These are phyloP conservation scores for Apamea monoglypha DNA, from an alignment of 2,888 invertebrate species.

Conservation along the genomic window DNA sequence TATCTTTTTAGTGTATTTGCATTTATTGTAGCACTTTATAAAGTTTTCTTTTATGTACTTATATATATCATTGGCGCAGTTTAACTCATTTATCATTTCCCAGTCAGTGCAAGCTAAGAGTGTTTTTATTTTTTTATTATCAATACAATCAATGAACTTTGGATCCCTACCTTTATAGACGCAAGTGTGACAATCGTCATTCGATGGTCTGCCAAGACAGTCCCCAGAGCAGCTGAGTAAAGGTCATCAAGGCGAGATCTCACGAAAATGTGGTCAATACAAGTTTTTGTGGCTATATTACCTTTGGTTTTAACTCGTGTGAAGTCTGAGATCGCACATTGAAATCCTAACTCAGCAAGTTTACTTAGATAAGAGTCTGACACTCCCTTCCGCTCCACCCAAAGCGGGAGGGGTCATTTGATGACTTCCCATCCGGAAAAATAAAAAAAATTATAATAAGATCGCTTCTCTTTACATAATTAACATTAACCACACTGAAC, in stretches of 20 bases:
- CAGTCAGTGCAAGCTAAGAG: neutral
- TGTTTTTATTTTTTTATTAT: neutral
- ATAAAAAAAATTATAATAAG: no score
- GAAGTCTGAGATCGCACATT: slow-evolving; percentile 8
- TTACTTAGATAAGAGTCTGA: neutral
- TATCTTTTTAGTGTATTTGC: neutral
- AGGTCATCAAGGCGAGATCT: no score
- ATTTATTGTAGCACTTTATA: neutral
- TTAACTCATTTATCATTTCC: neutral
- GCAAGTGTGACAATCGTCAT: neutral
- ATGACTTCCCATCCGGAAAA: no score
- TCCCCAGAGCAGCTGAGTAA: neutral
- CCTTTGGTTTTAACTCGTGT: slow-evolving; percentile 3
- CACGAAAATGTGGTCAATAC: slow-evolving; percentile 1
- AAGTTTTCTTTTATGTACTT: neutral
- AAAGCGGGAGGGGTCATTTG: no score
- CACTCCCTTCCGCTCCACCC: no score
- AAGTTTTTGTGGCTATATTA: neutral
- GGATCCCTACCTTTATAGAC: neutral
- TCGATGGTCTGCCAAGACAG: neutral
- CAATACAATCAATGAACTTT: neutral
- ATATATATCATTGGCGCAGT: neutral
- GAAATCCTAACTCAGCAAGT: slow-evolving; percentile 3
- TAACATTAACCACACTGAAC: neutral
- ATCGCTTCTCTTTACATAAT: neutral